Percentiles rank a stretch among this genome's conserved stretches.
These are phyloP conservation scores for Agonopterix subpropinquella DNA, from an alignment of 2,888 invertebrate species.

Conservation along the genomic window DNA sequence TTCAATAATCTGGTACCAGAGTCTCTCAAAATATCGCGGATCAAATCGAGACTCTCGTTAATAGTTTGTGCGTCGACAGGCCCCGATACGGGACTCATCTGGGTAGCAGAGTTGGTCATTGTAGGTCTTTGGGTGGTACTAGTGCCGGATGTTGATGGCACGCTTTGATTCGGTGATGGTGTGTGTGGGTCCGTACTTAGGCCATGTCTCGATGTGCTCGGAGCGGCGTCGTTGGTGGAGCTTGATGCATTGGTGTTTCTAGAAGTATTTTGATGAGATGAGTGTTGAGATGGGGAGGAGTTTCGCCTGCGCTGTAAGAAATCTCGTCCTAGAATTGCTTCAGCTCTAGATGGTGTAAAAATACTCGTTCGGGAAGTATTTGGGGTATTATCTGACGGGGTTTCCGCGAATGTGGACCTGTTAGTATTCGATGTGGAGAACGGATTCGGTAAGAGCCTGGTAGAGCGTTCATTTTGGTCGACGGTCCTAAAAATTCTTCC, in stretches of 20 bases:
- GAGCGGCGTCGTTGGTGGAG: constrained; percentile 1
- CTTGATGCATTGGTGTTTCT: background rate
- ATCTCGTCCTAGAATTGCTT: constrained; percentile 25
- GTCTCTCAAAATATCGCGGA: constrained; percentile 64
- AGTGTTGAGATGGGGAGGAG: constrained; percentile 24
- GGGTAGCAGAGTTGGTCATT: constrained; percentile 45
- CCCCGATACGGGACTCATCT: constrained; percentile 39
- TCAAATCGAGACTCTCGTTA: constrained; percentile 63
- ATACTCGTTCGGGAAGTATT: constrained; percentile 59
- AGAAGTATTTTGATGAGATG: constrained; percentile 4
- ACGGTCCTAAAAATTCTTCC: constrained; percentile 41
- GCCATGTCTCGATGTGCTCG: constrained; percentile 1
- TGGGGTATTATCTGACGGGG: constrained; percentile 19
- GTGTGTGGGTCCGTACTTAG: constrained; percentile 1
- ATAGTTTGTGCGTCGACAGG: constrained; percentile 56
- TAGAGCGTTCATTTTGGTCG: constrained; percentile 43
- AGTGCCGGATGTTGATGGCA: constrained; percentile 16
- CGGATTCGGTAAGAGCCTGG: constrained; percentile 55
- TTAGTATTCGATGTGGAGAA: constrained; percentile 48
- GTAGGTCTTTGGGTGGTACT: constrained; percentile 26
- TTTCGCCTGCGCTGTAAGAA: constrained; percentile 34
- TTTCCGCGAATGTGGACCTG: constrained; percentile 29
- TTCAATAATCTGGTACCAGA: constrained; percentile 64
- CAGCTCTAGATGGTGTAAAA: constrained; percentile 45
- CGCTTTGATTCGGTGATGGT: background rate